These are phyloP conservation scores for Phylloscopus whistleri DNA, from an alignment of 2,113 vertebrate genomes.

Conservation along the genomic window DNA sequence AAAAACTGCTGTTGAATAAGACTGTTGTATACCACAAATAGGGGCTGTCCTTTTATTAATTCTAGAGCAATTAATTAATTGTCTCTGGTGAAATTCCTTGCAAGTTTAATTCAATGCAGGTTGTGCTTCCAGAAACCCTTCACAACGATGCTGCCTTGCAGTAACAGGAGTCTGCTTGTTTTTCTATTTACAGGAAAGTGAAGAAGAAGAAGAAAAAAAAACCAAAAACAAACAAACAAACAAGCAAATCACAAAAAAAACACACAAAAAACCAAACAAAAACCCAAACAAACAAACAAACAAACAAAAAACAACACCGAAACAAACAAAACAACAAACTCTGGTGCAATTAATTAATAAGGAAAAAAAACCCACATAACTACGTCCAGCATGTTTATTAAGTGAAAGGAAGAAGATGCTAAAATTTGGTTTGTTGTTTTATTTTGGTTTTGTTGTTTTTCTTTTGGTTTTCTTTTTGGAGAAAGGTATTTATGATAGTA, in stretches of 20 bases:
- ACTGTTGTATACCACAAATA: not conserved
- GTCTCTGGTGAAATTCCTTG: not conserved
- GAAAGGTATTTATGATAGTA: too few species aligned
- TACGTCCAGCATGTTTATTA: not conserved
- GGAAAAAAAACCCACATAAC: rapidly evolving
- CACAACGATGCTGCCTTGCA: not conserved
- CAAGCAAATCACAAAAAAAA: too few species aligned
- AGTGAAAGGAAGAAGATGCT: not conserved
- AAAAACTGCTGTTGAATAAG: not conserved
- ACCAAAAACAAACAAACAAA: too few species aligned
- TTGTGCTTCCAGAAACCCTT: not conserved
- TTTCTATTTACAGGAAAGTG: not conserved
- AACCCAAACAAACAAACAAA: too few species aligned
- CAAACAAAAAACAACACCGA: too few species aligned
- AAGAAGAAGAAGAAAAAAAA: not conserved
- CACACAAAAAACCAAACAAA: too few species aligned
- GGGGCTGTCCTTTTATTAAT: not conserved
- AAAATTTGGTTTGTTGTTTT: not conserved
- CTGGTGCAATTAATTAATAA: not conserved
- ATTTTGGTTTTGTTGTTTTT: too few species aligned
- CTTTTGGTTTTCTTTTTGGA: too few species aligned
- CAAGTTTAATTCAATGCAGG: not conserved
- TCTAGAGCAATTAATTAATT: not conserved
- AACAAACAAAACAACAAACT: not conserved
- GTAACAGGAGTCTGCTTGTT: not conserved